Evolutionary conservation across 2,113 vertebrate genomes (phyloP).

Genomic region (Cavia aperea): DNA sequence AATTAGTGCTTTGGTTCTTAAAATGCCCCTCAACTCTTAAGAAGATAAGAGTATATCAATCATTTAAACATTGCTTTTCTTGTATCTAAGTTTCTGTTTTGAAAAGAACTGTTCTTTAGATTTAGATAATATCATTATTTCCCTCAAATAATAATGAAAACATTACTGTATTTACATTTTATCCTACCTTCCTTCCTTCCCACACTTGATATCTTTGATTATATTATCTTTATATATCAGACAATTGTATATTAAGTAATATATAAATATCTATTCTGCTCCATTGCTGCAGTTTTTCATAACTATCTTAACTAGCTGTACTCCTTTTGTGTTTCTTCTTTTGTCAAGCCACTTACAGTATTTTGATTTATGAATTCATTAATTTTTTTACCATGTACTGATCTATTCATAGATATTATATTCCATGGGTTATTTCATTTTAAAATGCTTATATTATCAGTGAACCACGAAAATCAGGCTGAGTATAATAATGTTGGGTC

Average conservation of each 20-base stretch:
- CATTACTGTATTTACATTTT: neutral
- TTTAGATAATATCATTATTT: neutral
- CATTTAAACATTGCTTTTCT: neutral
- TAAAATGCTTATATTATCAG: neutral
- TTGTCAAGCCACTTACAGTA: neutral
- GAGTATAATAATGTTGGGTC: neutral
- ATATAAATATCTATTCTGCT: neutral
- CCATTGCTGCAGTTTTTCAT: neutral
- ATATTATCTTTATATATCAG: neutral
- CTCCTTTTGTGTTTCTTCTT: neutral
- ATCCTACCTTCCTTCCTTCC: neutral
- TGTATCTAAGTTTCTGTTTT: neutral
- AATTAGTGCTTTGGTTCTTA: constrained; percentile 25
- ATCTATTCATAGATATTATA: neutral
- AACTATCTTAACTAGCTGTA: neutral
- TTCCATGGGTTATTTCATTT: neutral
- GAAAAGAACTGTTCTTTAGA: neutral
- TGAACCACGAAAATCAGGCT: neutral
- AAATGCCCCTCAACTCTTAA: neutral
- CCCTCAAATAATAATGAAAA: neutral
- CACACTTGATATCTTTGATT: neutral
- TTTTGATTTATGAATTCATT: neutral
- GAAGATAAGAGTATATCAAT: neutral
- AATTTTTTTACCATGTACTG: neutral
- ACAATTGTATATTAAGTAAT: neutral